Evolutionary conservation across 2,797 vertebrate genomes (phyloP).

Genomic region (Furcifer pardalis): DNA sequence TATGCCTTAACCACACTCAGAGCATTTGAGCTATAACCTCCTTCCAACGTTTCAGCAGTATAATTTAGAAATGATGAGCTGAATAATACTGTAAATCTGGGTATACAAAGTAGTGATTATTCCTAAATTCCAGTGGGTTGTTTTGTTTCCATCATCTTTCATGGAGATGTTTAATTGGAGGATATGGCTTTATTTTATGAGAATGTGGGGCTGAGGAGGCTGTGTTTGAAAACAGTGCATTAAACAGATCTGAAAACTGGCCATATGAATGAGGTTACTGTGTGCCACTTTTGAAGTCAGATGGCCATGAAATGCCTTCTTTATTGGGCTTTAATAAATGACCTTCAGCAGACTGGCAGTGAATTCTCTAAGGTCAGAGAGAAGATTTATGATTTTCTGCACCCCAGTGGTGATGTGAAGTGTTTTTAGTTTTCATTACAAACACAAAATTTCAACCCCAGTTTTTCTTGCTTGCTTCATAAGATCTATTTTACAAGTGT

Average conservation of each 20-base stretch:
- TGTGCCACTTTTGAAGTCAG: not conserved
- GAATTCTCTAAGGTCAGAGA: not conserved
- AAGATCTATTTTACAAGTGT: not conserved
- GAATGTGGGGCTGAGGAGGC: not conserved
- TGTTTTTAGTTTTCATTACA: not conserved
- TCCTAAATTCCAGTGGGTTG: not conserved
- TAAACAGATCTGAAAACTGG: not conserved
- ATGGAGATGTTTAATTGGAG: not conserved
- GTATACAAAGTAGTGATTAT: not conserved
- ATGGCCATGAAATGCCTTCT: not conserved
- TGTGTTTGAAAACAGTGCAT: not conserved
- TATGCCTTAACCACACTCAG: not conserved
- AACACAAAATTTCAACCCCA: not conserved
- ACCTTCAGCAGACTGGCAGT: not conserved
- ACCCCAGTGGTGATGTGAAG: too few relatives aligned
- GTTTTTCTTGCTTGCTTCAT: not conserved
- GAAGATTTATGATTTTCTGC: not conserved
- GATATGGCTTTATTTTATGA: not conserved
- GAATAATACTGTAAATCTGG: not conserved
- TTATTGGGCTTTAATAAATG: not conserved
- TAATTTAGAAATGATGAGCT: slow-evolving; percentile 5
- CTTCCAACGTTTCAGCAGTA: fast-evolving
- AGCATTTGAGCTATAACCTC: slow-evolving; percentile 7
- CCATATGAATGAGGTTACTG: not conserved
- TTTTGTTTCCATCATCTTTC: not conserved